phyloP scores from a whole-genome alignment of 2,113 vertebrate genomes.

The Passer montanus region DNA sequence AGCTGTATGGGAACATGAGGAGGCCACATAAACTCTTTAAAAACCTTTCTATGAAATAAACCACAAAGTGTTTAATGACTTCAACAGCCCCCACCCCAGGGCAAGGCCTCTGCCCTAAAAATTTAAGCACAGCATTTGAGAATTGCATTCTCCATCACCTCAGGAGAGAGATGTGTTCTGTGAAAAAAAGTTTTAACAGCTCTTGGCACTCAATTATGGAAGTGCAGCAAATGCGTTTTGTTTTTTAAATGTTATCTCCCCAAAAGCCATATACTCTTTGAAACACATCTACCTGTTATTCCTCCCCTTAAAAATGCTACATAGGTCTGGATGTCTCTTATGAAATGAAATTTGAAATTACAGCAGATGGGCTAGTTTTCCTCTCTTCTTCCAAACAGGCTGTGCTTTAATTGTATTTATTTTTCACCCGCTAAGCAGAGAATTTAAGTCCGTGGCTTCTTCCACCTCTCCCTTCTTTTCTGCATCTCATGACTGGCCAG shows the following conservation, averaged over 20 bases:
- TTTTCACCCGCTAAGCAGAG: neutral
- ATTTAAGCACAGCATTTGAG: neutral
- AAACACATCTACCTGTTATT: neutral
- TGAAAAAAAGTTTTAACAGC: neutral
- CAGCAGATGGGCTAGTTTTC: neutral
- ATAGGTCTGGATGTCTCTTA: neutral
- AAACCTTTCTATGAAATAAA: neutral
- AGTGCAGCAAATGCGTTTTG: neutral
- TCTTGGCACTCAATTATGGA: rapidly evolving
- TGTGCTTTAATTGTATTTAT: neutral
- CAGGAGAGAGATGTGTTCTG: neutral
- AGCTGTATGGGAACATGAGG: neutral
- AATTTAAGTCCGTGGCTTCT: neutral
- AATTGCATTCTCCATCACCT: rapidly evolving
- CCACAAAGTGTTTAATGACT: neutral
- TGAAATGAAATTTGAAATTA: neutral
- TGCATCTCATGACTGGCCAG: neutral
- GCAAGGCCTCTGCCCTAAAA: neutral
- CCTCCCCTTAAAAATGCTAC: neutral
- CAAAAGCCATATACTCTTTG: neutral
- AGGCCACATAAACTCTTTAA: neutral
- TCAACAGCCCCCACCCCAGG: neutral
- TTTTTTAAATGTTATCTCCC: neutral
- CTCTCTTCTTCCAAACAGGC: neutral
- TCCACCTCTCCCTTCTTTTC: neutral